Percentiles rank a stretch among this genome's conserved stretches.
phyloP scores from a whole-genome alignment of 2,113 vertebrate genomes.

The Chinchilla lanigera region DNA sequence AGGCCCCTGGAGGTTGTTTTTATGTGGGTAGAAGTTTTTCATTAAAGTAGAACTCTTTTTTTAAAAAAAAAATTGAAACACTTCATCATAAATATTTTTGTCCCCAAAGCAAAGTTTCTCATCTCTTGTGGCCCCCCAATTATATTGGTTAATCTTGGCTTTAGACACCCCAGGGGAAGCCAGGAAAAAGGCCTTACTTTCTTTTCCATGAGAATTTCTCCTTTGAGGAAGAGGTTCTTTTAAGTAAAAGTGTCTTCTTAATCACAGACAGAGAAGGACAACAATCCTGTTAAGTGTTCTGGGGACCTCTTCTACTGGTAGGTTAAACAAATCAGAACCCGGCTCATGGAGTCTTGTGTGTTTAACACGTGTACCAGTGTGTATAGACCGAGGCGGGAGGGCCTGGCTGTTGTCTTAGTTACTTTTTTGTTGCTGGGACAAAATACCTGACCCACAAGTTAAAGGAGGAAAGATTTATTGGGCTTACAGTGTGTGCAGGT shows the following conservation, averaged over 20 bases:
- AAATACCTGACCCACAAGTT: neutral
- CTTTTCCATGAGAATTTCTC: conserved; percentile 32
- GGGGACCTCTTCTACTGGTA: neutral
- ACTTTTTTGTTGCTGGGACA: neutral
- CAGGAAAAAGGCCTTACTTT: neutral
- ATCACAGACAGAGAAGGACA: neutral
- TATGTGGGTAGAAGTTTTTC: conserved; percentile 78
- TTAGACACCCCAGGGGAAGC: neutral
- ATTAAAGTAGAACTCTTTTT: conserved; percentile 73
- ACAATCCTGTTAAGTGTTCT: neutral
- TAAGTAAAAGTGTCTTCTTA: conserved; percentile 54
- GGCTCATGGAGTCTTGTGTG: neutral
- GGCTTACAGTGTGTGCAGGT: neutral
- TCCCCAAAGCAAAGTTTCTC: conserved; percentile 53
- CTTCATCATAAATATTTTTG: conserved; percentile 65
- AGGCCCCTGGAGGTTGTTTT: conserved; percentile 80
- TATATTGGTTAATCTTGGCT: neutral
- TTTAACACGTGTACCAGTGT: neutral
- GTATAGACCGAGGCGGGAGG: neutral
- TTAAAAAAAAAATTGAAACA: conserved; percentile 70
- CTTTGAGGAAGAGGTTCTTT: neutral
- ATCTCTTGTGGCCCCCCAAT: neutral
- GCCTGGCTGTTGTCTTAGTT: neutral
- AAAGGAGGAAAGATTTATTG: neutral
- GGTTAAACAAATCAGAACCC: neutral